phyloP scores from a whole-genome alignment of 2,797 vertebrate genomes.

The Hypotaenidia okinawae region DNA sequence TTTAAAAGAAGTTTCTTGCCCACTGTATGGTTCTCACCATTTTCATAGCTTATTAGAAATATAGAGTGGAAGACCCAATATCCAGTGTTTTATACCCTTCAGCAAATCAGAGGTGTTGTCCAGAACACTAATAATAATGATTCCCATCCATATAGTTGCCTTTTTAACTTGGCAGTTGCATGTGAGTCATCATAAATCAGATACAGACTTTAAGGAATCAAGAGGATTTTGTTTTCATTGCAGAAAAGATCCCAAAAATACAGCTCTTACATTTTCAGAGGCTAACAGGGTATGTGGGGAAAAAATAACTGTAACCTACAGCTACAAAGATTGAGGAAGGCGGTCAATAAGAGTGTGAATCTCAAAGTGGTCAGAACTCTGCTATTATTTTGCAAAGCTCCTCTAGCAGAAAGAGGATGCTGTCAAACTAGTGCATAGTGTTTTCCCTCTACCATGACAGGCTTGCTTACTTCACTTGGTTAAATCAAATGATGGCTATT shows the following conservation, averaged over 20 bases:
- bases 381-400: not conserved
- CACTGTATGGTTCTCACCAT: fast-evolving
- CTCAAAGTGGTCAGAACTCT: not conserved
- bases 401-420: not conserved
- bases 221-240: not conserved
- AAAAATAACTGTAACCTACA: not conserved
- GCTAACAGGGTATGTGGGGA: not conserved
- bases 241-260: not conserved
- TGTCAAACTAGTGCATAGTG: not conserved
- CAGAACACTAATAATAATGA: not conserved
- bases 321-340: not conserved
- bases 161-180: not conserved
- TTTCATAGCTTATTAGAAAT: not conserved
- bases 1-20: not conserved
- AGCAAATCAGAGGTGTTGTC: not conserved
- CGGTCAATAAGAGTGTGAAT: not conserved
- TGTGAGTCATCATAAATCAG: not conserved
- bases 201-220: not conserved
- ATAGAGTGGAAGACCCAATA: not conserved
- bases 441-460: not conserved
- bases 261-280: not conserved
- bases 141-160: not conserved
- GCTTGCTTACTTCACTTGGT: not conserved
- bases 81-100: not conserved
- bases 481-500: not conserved